Evolutionary conservation across 2,113 vertebrate genomes (phyloP).

Genomic region (Gorsachius goisagi): DNA sequence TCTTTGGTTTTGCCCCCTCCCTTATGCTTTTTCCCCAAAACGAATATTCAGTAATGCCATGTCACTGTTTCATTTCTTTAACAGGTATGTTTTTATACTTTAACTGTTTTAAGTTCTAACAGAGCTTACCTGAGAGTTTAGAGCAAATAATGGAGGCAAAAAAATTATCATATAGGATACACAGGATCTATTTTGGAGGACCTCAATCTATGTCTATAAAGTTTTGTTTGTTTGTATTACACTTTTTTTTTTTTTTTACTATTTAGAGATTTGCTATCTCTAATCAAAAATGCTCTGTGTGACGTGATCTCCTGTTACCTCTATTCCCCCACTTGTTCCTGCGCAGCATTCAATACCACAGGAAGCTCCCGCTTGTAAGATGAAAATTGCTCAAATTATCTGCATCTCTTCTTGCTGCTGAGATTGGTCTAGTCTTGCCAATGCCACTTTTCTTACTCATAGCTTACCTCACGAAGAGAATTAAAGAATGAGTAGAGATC

Average conservation of each 20-base stretch:
- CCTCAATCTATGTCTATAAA: neutral
- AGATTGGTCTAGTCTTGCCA: neutral
- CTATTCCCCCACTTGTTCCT: neutral
- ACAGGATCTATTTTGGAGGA: neutral
- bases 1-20: neutral
- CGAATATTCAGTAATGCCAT: neutral
- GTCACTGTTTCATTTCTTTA: neutral
- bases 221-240: neutral
- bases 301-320: neutral
- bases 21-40: neutral
- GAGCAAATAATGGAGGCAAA: neutral
- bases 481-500: neutral
- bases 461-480: neutral
- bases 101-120: neutral
- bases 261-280: neutral
- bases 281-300: neutral
- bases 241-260: neutral
- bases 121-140: neutral
- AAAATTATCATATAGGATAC: accelerated
- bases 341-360: neutral
- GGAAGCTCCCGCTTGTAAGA: neutral
- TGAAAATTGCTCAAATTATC: neutral
- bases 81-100: neutral
- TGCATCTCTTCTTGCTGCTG: neutral
- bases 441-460: neutral